Base-by-base conservation (phyloP, 2,888 invertebrate species). In the Alcis repandata region DNA sequence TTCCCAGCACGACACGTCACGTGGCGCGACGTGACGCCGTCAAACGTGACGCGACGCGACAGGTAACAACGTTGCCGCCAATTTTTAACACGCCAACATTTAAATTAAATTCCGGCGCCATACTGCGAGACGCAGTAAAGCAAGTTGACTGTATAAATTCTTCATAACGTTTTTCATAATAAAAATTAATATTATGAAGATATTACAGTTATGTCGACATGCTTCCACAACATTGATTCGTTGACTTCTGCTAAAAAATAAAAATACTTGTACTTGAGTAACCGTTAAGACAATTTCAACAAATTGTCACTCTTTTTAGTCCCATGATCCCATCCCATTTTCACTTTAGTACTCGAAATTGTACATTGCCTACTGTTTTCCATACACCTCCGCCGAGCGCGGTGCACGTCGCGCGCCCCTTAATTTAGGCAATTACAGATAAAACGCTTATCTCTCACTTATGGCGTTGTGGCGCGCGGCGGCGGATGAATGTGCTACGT, bases 11-110 rank as follows among this genome's bases (percentile, higher is more conserved):
- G 57, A 53, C 69, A 65, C 73, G 78, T 75, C 76, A 75, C 78
- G 79, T 72, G 20, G 43, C 74, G 73, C 74, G 79, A 76, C 72
- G 75, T 71, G 74, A 73, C 79, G 75, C 76, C 77, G 85, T 82
- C 83, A 84, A 81, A 84, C 85, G 77, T 82, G 84, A 83, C 70
- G 75, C 71, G 75, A 74, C 75, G 79, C 83, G 87, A 83, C 89
- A 90, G 90, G 91, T 91, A 89, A 85, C 86, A 82, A 77, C 83
- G 85, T 83, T 82, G 74, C 77, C 75, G 80, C 78, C 87, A 87
- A 86, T 89, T 90, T 91, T 91, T 90, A 88, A 88, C 88, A 77
- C 78, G 86, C 72, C 85, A 83, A 88, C 89, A 87, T 90, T 90
- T 90, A 90, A 90, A 91, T 91, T 89, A 90, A 89, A 90, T 89